Conservation (phyloP, 2,888 invertebrate genomes). For the Epistrophe eligans region DNA sequence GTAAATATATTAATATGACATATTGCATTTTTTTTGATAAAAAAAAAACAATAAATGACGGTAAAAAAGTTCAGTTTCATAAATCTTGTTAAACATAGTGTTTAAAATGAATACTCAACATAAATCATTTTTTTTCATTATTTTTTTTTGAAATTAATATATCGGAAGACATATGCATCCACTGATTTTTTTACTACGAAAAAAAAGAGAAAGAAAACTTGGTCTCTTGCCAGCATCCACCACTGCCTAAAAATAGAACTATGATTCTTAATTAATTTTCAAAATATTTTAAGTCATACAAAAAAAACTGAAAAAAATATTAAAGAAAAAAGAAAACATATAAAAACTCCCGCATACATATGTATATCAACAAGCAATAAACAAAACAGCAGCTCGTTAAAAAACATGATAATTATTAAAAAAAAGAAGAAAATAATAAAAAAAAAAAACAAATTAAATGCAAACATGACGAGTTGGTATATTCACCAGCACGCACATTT, state of each 20-base stretch:
- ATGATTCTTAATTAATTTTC: not conserved
- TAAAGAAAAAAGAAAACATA: not conserved
- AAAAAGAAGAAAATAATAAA: not conserved
- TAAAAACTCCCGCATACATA: not conserved
- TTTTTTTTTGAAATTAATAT: not conserved
- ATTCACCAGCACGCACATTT: slow-evolving; percentile 43
- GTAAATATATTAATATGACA: not conserved
- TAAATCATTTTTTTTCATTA: slow-evolving; percentile 22
- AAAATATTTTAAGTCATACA: slow-evolving; percentile 16
- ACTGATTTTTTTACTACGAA: not conserved
- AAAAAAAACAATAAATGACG: slow-evolving; percentile 11
- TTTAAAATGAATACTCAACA: not conserved
- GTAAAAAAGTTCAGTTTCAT: not conserved
- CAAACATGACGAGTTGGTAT: slow-evolving; percentile 10
- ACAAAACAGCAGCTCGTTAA: slow-evolving; percentile 15
- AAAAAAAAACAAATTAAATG: not conserved
- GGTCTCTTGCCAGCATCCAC: slow-evolving; percentile 6
- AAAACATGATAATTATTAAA: slow-evolving; percentile 22
- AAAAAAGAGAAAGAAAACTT: not conserved
- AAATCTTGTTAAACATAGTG: slow-evolving; percentile 6
- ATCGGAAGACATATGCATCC: not conserved
- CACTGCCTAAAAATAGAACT: not conserved
- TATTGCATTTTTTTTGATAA: not conserved
- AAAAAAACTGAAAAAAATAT: not conserved
- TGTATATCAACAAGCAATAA: slow-evolving; percentile 11